Evolutionary conservation across 2,888 invertebrate species (phyloP), one percentile per base, ranked within the genome.

Genomic region (Spicauda simplicius): DNA sequence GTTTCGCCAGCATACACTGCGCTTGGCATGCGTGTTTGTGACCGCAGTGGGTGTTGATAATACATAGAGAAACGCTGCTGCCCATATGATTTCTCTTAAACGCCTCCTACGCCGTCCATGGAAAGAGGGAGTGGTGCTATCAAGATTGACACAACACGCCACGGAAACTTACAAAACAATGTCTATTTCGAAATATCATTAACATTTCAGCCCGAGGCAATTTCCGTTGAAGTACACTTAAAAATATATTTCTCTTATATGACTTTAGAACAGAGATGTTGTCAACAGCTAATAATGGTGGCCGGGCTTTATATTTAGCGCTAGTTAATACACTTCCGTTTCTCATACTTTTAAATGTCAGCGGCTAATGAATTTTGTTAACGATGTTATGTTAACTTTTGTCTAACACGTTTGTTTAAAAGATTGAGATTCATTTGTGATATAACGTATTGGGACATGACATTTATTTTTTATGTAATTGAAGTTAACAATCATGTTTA

Each of bases 271-370:
- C 33, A 37, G 61, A 54, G 20, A 62, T 45, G 62, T 54, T 54
- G 37, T 62, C 53, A 54, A 20, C 62, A 45, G 41, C 45, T 45
- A 41, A 62, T 62, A 54, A 62, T 62, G 62, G 41, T 0, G 16
- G 16, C 52, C 16, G 56, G 33, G 52, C 18, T 25, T 53, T 67
- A 62, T 67, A 67, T 69, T 61, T 50, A 59, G 66, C 11, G 41
- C 56, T 50, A 16, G 56, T 56, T 68, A 68, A 62, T 14, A 30
- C 55, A 25, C 55, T 25, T 55, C 59, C 33, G 64, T 53, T 61
- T 61, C 37, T 37, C 61, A 53, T 53, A 37, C 30, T 20, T 61
- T 61, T 37, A n/a, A 52, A 52, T 60, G 50, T 14, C 19, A 19
- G 16, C 41, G 11, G 7, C 62, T 25, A 19, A 54, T 19, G 52